These are phyloP conservation scores for Lepidochrysops patricia DNA, from an alignment of 2,888 invertebrate species.

Conservation along the genomic window DNA sequence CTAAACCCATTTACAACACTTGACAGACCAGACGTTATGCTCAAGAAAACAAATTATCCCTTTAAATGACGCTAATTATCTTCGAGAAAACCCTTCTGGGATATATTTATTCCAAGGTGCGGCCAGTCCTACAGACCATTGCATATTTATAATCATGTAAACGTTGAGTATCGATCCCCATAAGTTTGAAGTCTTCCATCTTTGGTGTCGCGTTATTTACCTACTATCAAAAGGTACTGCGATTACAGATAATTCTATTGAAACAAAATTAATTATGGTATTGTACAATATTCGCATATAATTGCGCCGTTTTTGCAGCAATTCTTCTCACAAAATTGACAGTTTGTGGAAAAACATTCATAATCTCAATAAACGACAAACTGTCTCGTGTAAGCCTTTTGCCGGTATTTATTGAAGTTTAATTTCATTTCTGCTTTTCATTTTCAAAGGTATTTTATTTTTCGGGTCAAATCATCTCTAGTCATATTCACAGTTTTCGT, in stretches of 20 bases:
- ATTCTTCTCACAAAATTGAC: constrained; percentile 1
- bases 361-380: constrained; percentile 31
- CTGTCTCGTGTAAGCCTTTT: constrained; percentile 54
- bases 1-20: constrained; percentile 45
- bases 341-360: constrained; percentile 1
- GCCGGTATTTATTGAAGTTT: constrained; percentile 22
- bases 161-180: neutral
- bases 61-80: constrained; percentile 51
- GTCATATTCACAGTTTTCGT: neutral
- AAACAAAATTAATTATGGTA: constrained; percentile 1
- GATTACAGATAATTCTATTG: neutral
- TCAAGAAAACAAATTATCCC: constrained; percentile 58
- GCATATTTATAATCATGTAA: neutral
- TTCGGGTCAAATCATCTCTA: neutral
- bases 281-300: neutral
- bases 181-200: neutral
- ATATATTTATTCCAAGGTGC: constrained; percentile 28
- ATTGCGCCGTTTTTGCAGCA: neutral
- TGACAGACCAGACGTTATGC: constrained; percentile 49
- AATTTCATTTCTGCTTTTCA: constrained; percentile 15
- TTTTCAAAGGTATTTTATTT: neutral
- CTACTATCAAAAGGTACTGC: neutral
- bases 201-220: neutral
- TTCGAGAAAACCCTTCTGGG: constrained; percentile 42
- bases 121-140: neutral